Conservation (phyloP, 2,113 vertebrate genomes). For the Chaetura pelagica region DNA sequence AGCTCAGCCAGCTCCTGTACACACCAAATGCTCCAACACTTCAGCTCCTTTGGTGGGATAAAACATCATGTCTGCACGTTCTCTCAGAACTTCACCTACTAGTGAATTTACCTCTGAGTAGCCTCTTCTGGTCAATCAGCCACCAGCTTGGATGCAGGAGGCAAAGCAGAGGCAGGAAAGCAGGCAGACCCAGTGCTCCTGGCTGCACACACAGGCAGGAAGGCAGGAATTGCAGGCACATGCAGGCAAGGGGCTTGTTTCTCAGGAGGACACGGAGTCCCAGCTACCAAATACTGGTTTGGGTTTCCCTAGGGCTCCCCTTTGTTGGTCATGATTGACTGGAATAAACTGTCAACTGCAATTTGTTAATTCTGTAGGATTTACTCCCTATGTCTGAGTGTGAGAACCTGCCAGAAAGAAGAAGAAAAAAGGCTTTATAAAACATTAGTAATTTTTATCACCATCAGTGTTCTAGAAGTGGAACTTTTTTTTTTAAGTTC, state of each 20-base stretch:
- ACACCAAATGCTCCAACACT: rapidly evolving
- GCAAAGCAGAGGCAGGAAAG: neutral
- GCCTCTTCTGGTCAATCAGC: neutral
- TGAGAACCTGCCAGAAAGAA: neutral
- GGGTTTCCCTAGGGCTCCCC: neutral
- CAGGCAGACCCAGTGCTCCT: neutral
- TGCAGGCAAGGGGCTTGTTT: neutral
- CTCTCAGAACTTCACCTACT: neutral
- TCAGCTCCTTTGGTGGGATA: neutral
- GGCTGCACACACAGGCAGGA: neutral
- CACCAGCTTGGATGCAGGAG: neutral
- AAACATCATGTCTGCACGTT: neutral
- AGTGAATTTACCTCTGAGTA: neutral
- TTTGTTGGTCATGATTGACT: slow-evolving; percentile 28
- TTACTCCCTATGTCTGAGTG: neutral
- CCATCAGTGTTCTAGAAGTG: neutral
- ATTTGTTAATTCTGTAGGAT: slow-evolving; percentile 17
- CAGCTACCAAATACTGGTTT: neutral
- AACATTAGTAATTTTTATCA: neutral
- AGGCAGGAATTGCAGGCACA: neutral
- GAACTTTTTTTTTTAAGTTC: neutral
- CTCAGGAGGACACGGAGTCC: neutral
- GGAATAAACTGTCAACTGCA: slow-evolving; percentile 30
- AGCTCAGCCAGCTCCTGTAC: neutral
- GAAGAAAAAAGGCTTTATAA: neutral